A percentile compares a stretch with the other conserved stretches of the same genome.
These are phyloP conservation scores for Ptyas mucosa DNA, from an alignment of 2,113 vertebrate species.

Conservation along the genomic window DNA sequence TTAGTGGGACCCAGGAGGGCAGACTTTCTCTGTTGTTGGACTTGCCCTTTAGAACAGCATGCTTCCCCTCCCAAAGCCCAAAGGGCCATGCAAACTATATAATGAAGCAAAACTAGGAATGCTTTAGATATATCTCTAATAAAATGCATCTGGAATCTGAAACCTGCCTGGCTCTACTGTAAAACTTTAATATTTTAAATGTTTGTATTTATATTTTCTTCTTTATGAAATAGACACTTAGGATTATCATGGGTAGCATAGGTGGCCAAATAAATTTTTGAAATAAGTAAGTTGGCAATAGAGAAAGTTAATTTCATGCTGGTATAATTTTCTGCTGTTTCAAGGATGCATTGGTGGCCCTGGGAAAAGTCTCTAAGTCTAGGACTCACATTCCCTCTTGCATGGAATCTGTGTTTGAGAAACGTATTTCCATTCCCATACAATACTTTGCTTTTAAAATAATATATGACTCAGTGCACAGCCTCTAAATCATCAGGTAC, in stretches of 20 bases:
- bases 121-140: not conserved
- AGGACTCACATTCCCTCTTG: not conserved
- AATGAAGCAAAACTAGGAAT: not conserved
- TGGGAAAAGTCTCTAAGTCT: not conserved
- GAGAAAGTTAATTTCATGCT: not conserved
- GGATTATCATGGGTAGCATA: not conserved
- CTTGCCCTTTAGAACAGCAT: not conserved
- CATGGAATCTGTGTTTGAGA: not conserved
- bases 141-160: not conserved
- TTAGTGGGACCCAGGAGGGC: not conserved
- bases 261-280: not conserved
- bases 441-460: not conserved
- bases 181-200: not conserved
- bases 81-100: not conserved
- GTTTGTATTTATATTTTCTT: not conserved
- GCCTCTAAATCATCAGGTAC: constrained; percentile 9
- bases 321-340: not conserved
- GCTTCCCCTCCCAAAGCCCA: not conserved
- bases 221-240: not conserved
- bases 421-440: not conserved
- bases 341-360: not conserved
- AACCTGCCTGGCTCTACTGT: not conserved
- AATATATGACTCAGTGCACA: not conserved
- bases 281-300: not conserved
- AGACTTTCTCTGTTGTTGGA: not conserved